A percentile compares a stretch with the other conserved stretches of the same genome.
Conservation (phyloP, 2,797 vertebrate genomes). For the Chiroxiphia lanceolata region DNA sequence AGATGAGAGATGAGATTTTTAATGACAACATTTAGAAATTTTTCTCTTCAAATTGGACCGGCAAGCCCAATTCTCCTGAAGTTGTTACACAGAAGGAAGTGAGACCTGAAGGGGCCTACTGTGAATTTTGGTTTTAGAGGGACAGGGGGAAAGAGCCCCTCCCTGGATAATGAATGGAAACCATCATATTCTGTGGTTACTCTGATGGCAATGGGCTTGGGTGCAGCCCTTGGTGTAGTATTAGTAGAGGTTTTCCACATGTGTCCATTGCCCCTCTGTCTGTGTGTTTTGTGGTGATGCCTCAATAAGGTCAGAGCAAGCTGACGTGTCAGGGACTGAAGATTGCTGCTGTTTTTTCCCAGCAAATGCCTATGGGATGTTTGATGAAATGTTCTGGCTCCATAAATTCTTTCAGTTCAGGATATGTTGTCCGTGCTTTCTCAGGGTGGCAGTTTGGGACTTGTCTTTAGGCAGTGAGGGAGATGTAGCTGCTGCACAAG, state of each 20-base stretch:
- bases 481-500: rapidly evolving
- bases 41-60: not conserved
- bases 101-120: not conserved
- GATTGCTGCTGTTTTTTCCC: not conserved
- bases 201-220: not conserved
- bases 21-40: not conserved
- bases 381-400: not conserved
- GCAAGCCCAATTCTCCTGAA: not conserved
- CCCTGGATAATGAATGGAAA: not conserved
- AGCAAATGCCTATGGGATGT: not conserved
- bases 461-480: not conserved
- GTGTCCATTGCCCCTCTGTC: not conserved
- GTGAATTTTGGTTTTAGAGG: not conserved
- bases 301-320: not conserved
- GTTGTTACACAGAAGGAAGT: not conserved
- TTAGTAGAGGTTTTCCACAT: not conserved
- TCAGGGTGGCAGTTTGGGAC: not conserved
- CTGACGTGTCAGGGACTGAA: not conserved
- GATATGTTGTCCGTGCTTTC: not conserved
- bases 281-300: not conserved
- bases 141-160: rapidly evolving
- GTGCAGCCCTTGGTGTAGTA: not conserved
- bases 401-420: not conserved
- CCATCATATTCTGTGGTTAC: rapidly evolving
- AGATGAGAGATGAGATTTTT: not conserved